phyloP scores from a whole-genome alignment of 2,797 vertebrate species.

The Peromyscus attwateri region DNA sequence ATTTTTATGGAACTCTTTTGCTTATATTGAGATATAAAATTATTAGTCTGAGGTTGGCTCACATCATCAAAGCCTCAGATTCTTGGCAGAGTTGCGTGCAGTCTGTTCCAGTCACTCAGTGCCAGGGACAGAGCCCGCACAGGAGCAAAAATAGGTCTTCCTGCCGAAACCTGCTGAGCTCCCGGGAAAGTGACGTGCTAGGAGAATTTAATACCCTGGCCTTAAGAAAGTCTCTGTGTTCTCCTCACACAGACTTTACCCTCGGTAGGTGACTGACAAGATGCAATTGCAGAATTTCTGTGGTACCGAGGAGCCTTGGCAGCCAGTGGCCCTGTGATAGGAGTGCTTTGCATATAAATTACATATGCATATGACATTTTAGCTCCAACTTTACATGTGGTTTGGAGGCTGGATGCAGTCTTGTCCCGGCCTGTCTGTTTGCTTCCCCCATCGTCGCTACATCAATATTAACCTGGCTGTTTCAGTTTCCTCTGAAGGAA shows the following conservation, averaged over 20 bases:
- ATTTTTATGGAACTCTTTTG: conserved; percentile 92
- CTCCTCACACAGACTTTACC: conserved; percentile 86
- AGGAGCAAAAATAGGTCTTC: conserved; percentile 90
- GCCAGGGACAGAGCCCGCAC: conserved; percentile 90
- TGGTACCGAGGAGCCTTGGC: conserved; percentile 86
- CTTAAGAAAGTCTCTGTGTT: conserved; percentile 87
- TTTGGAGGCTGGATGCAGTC: conserved; percentile 87
- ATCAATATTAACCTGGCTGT: conserved; percentile 86
- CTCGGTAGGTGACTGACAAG: conserved; percentile 86
- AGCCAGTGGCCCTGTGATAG: conserved; percentile 84
- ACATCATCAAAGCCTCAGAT: conserved; percentile 89
- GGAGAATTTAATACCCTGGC: conserved; percentile 84
- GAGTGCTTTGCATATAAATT: conserved; percentile 89
- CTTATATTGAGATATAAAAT: conserved; percentile 92
- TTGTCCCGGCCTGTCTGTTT: conserved; percentile 87
- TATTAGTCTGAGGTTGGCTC: conserved; percentile 92
- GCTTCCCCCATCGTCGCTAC: conserved; percentile 82
- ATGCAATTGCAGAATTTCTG: conserved; percentile 84
- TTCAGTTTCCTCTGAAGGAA: conserved; percentile 68
- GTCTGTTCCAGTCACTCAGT: conserved; percentile 90
- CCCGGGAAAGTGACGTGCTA: conserved; percentile 83
- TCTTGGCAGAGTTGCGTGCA: conserved; percentile 90
- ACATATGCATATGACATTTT: conserved; percentile 89
- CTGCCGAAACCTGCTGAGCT: conserved; percentile 86
- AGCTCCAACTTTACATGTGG: conserved; percentile 89